Conservation (phyloP, 2,113 vertebrate genomes). For the Phasianus colchicus region DNA sequence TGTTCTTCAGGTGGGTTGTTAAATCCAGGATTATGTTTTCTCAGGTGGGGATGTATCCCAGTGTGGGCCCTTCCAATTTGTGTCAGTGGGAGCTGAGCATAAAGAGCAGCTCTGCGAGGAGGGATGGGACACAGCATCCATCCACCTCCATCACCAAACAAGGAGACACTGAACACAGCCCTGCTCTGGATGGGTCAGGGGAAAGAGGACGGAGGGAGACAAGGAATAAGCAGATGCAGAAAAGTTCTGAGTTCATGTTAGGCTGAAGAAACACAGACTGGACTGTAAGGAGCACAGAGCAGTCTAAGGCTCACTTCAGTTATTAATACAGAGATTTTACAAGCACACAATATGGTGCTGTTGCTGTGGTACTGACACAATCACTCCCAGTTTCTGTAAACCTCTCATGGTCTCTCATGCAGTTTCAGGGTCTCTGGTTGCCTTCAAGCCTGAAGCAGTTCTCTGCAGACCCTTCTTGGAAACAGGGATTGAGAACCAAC, state of each 20-base stretch:
- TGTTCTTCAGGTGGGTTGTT: not conserved
- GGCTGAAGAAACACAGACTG: not conserved
- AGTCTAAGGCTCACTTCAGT: not conserved
- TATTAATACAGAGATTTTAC: not conserved
- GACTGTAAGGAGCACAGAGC: not conserved
- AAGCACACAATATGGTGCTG: accelerated
- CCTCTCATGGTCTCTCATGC: not conserved
- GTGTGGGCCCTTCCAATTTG: accelerated
- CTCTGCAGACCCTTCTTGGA: not conserved
- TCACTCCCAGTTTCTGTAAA: not conserved
- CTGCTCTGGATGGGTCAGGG: not conserved
- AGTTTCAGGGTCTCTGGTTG: not conserved
- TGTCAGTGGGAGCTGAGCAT: not conserved
- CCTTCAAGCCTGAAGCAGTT: not conserved
- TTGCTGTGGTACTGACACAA: not conserved
- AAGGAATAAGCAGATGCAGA: not conserved
- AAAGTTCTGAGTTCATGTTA: not conserved
- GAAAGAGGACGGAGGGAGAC: not conserved
- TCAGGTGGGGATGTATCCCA: not conserved
- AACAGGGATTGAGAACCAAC: not conserved
- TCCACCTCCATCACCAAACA: not conserved
- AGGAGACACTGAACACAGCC: not conserved
- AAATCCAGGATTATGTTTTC: not conserved
- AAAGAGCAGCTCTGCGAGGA: not conserved
- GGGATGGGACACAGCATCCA: not conserved